phyloP scores from a whole-genome alignment of 92 coral and sea anemone genomes.

The Porites divaricata region DNA sequence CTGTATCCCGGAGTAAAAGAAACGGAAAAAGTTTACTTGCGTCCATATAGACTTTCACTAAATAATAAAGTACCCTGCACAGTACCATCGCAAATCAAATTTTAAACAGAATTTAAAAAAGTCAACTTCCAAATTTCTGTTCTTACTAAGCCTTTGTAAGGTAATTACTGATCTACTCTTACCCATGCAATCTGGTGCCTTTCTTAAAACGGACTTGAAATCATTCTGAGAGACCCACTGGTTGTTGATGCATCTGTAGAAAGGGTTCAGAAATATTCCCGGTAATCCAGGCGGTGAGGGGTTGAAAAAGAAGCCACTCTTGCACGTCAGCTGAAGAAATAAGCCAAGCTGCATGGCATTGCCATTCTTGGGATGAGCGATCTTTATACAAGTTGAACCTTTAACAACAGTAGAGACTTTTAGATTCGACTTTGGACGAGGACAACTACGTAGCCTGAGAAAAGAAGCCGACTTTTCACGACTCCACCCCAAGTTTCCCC shows the following conservation, averaged over 20 bases:
- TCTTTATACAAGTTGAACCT: constrained; percentile 56
- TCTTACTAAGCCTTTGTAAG: too few species aligned
- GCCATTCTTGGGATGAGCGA: constrained; percentile 76
- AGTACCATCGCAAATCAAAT: not conserved
- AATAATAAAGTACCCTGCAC: too few species aligned
- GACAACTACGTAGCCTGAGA: too few species aligned
- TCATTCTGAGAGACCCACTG: constrained; percentile 35
- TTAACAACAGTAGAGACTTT: not conserved
- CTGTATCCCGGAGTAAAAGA: too few species aligned
- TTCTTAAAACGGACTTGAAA: constrained; percentile 30
- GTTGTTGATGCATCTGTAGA: constrained; percentile 5
- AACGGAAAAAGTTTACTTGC: too few species aligned
- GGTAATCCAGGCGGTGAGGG: constrained; percentile 62
- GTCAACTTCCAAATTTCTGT: too few species aligned
- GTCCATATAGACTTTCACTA: too few species aligned
- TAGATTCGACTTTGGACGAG: not conserved
- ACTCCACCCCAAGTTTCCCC: too few species aligned
- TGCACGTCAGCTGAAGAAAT: constrained; percentile 47
- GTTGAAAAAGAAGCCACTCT: constrained; percentile 66
- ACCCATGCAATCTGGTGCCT: constrained; percentile 87
- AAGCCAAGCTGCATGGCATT: not conserved
- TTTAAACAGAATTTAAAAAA: not conserved
- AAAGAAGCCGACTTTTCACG: too few species aligned
- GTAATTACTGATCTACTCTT: constrained; percentile 3
- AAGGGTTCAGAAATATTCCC: constrained; percentile 4